These are phyloP conservation scores for Pachypanchax playfairii DNA, from an alignment of 2,113 vertebrate species.

Conservation along the genomic window DNA sequence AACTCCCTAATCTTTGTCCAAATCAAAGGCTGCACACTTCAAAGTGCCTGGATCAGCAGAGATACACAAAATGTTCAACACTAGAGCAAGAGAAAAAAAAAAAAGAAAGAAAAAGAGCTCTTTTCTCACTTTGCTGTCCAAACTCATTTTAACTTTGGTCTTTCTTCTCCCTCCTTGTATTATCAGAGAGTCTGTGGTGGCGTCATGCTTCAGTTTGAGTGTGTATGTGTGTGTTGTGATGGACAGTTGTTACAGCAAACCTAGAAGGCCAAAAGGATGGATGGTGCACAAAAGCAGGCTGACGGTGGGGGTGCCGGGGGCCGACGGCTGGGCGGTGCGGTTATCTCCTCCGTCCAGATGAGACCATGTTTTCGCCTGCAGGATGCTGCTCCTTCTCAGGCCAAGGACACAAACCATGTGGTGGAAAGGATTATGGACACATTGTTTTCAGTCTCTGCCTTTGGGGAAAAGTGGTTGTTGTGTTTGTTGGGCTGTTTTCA, in stretches of 20 bases:
- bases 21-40: constrained; percentile 61
- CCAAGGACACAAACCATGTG: constrained; percentile 44
- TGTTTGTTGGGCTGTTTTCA: constrained; percentile 53
- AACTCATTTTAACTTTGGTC: constrained; percentile 44
- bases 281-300: constrained; percentile 24
- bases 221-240: constrained; percentile 19
- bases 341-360: constrained; percentile 69
- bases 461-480: constrained; percentile 14
- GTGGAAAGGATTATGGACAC: constrained; percentile 56
- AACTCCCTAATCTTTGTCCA: constrained; percentile 56
- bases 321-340: constrained; percentile 52
- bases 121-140: constrained; percentile 48
- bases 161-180: constrained; percentile 28
- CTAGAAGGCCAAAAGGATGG: constrained; percentile 21
- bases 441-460: constrained; percentile 30
- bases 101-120: constrained; percentile 6
- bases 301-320: neutral
- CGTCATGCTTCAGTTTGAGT: constrained; percentile 13
- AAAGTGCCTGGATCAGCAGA: constrained; percentile 52
- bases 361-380: constrained; percentile 48
- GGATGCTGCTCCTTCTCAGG: constrained; percentile 66
- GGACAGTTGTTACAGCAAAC: constrained; percentile 22
- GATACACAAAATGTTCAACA: constrained; percentile 12
- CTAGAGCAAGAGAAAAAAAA: constrained; percentile 15
- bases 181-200: constrained; percentile 15